These are phyloP conservation scores for Cichladusa arquata DNA, from an alignment of 2,113 vertebrate species.

Conservation along the genomic window DNA sequence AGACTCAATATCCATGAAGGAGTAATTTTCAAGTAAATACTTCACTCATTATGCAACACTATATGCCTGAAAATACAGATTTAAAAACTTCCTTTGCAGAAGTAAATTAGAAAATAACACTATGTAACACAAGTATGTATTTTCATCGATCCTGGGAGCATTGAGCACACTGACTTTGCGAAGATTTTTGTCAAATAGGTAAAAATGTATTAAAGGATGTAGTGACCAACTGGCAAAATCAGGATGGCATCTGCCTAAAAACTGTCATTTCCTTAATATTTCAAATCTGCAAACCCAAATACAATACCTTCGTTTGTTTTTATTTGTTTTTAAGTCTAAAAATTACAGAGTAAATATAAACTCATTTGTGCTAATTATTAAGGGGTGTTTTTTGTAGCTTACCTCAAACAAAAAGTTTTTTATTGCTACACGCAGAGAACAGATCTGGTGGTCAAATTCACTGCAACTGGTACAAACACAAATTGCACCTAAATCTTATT, in stretches of 20 bases:
- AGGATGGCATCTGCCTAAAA: background rate
- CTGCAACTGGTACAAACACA: background rate
- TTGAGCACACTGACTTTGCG: rapidly evolving
- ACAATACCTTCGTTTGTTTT: background rate
- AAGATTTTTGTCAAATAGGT: background rate
- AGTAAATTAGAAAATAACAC: background rate
- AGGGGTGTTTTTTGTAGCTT: background rate
- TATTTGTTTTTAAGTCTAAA: background rate
- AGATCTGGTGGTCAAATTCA: background rate
- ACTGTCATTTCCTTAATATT: background rate
- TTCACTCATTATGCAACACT: background rate
- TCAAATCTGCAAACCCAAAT: background rate
- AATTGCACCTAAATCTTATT: background rate
- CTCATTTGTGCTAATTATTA: background rate
- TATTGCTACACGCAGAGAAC: background rate
- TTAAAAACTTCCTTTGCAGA: background rate
- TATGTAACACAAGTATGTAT: background rate
- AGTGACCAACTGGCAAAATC: background rate
- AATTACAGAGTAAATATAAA: background rate
- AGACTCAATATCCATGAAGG: background rate
- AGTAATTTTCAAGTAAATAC: background rate
- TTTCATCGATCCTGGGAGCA: background rate
- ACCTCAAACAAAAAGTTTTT: background rate
- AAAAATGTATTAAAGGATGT: background rate
- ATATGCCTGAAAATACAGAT: background rate